Conservation (phyloP, 2,888 invertebrate species). For the Nysson spinosus region DNA sequence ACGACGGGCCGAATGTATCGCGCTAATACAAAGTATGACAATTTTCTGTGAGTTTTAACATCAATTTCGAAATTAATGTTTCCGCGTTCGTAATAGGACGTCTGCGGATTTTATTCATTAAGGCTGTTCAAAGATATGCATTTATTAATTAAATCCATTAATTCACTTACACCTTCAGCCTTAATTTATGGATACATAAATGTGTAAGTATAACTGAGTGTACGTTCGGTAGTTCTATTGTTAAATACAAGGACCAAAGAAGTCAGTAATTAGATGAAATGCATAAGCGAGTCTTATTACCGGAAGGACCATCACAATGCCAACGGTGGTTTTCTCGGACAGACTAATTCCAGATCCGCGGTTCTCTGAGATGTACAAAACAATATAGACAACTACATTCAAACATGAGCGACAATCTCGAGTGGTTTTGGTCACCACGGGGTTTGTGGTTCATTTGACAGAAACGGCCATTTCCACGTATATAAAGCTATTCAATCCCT, state of each 20-base stretch:
- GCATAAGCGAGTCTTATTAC: constrained; percentile 28
- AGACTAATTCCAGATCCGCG: constrained; percentile 69
- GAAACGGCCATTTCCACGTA: constrained; percentile 46
- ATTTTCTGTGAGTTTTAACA: no score
- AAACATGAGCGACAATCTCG: constrained; percentile 56
- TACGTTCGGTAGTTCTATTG: background rate
- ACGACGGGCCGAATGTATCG: background rate
- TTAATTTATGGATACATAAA: no score
- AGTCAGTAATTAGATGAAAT: background rate
- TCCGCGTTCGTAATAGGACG: no score
- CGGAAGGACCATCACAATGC: constrained; percentile 25
- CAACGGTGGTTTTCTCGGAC: constrained; percentile 65
- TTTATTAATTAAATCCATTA: no score
- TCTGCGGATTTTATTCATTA: no score
- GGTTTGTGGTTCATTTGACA: constrained; percentile 66
- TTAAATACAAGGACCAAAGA: background rate
- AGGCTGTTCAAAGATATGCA: no score
- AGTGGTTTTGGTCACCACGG: constrained; percentile 59
- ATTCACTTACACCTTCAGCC: no score
- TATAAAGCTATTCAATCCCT: constrained; percentile 30
- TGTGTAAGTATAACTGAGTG: background rate
- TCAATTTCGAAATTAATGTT: no score
- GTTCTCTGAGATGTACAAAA: constrained; percentile 71
- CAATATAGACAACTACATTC: constrained; percentile 67
- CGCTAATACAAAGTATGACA: background rate